phyloP scores from a whole-genome alignment of 2,797 vertebrate genomes.

The Neomorphus geoffroyi region DNA sequence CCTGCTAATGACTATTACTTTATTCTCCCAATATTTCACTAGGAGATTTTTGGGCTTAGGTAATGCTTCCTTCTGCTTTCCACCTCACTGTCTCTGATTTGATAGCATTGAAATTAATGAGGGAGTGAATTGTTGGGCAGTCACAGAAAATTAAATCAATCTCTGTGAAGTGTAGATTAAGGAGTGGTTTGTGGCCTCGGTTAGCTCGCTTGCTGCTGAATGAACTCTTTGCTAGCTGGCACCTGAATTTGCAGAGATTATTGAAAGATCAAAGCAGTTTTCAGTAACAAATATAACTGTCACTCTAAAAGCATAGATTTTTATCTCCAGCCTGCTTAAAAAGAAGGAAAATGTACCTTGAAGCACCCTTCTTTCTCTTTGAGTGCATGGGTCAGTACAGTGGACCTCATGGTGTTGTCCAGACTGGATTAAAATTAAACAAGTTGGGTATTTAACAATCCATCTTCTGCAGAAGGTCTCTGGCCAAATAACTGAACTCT shows the following conservation, averaged over 20 bases:
- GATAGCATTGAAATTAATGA: slow-evolving; percentile 25
- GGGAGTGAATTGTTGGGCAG: slow-evolving; percentile 30
- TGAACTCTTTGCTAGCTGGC: background rate
- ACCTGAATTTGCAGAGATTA: slow-evolving; percentile 10
- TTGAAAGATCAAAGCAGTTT: slow-evolving; percentile 36
- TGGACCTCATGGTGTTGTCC: background rate
- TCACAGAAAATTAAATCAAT: slow-evolving; percentile 20
- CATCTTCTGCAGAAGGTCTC: background rate
- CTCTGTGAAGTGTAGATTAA: background rate
- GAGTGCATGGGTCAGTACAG: background rate
- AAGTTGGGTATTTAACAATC: background rate
- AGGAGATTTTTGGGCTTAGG: background rate
- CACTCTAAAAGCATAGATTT: background rate
- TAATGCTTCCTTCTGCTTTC: background rate
- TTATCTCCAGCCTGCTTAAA: background rate
- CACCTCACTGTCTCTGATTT: background rate
- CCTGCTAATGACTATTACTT: slow-evolving; percentile 16
- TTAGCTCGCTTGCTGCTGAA: background rate
- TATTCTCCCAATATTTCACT: background rate
- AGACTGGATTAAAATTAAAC: background rate
- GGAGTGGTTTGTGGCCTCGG: background rate
- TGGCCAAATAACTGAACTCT: background rate
- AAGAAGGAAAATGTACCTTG: background rate
- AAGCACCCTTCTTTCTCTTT: background rate
- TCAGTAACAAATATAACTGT: background rate